Percentiles rank a stretch among this genome's conserved stretches.
These are phyloP conservation scores for Helostoma temminkii DNA, from an alignment of 2,797 vertebrate genomes.

Conservation along the genomic window DNA sequence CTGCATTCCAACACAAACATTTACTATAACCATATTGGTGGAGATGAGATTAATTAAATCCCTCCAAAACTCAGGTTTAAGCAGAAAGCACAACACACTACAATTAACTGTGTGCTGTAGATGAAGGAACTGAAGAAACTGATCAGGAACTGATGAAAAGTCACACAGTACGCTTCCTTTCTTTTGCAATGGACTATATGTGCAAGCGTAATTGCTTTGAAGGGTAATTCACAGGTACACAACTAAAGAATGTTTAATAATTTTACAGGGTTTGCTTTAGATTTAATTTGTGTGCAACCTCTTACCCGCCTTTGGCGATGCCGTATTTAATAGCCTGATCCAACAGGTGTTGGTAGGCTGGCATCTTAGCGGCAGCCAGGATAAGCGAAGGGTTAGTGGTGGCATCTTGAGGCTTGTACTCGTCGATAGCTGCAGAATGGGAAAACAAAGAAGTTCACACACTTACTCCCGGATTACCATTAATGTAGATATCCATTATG, in stretches of 20 bases:
- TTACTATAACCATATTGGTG: too few relatives aligned
- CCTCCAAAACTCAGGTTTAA: background rate
- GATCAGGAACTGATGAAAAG: too few relatives aligned
- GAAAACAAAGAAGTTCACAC: background rate
- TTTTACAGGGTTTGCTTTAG: background rate
- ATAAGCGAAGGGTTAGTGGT: slow-evolving; percentile 98
- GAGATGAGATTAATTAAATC: too few relatives aligned
- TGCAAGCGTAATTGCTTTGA: too few relatives aligned
- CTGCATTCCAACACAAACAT: background rate
- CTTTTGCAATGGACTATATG: background rate
- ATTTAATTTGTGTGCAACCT: background rate
- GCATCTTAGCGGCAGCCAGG: slow-evolving; percentile 95
- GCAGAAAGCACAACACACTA: background rate
- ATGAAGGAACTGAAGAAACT: too few relatives aligned
- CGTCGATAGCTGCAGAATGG: slow-evolving; percentile 89
- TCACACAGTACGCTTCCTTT: slow-evolving; percentile 2
- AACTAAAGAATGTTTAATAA: background rate
- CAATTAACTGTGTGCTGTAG: background rate
- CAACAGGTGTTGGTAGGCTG: slow-evolving; percentile 90
- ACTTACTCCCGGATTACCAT: too few relatives aligned
- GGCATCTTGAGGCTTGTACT: slow-evolving; percentile 97
- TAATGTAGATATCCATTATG: too few relatives aligned
- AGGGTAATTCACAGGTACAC: background rate
- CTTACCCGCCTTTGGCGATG: slow-evolving; percentile 91
- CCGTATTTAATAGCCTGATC: slow-evolving; percentile 92